Evolutionary conservation across 2,797 vertebrate genomes (phyloP), one percentile per base, ranked within the genome.

Genomic region (Pseudochirops cupreus): DNA sequence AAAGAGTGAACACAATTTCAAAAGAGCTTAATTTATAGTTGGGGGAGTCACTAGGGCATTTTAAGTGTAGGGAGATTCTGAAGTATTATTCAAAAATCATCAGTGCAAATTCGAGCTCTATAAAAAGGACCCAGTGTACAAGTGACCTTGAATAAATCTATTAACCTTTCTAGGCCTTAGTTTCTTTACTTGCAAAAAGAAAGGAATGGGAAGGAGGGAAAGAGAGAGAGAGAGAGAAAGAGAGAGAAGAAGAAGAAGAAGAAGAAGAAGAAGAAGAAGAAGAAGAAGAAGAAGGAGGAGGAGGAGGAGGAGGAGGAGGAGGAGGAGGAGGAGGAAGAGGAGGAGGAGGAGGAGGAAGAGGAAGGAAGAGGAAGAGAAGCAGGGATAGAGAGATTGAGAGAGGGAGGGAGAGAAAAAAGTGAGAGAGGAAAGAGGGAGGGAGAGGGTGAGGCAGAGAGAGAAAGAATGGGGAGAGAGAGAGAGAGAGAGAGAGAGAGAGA

Each of bases 361-460:
- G 4, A 7, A 7, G 52, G 7, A 7, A 4, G 53, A 53, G 5
- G 7, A 0, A 53, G 53, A 10, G 29, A 33, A n/a, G 4, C 0
- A n/a, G 31, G n/a, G 4, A n/a, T 4, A n/a, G 31, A n/a, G 33
- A 67, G 26, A 16, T 46, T 46, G 31, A 67, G 4, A 33, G 3
- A 33, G 28, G 29, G 5, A 58, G 26, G 28, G 26, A 26, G 57
- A 59, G 6, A 59, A 9, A 59, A 10, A 29, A 58, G 10, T 26
- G 24, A 58, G 26, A 58, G 3, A 4, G 56, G 13, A 4, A 53
- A 53, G 53, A 53, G 53, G 0, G 53, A 53, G 29, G 13, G 13
- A n/a, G 13, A 67, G 33, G 53, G 52, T 52, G 7, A 52, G 52
- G 52, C 52, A 67, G 4, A n/a, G 13, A n/a, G 31, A 67, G 62